phyloP scores from a whole-genome alignment of 2,888 invertebrate genomes.

The Chironomus riparius region DNA sequence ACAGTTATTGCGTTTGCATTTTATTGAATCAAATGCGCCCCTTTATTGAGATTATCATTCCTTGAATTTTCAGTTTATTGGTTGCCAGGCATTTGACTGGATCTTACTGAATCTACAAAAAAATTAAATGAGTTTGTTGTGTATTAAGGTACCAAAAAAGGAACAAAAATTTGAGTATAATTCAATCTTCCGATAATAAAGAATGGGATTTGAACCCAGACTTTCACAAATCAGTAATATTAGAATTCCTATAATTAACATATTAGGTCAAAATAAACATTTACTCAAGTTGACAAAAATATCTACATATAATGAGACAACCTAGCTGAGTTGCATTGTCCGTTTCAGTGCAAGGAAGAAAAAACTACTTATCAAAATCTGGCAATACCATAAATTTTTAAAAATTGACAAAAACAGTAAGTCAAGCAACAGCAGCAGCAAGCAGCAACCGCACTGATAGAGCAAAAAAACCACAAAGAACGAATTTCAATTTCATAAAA shows the following conservation, averaged over 20 bases:
- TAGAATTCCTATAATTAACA: no score
- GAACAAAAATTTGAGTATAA: no score
- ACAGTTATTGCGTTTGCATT: constrained; percentile 17
- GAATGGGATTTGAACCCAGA: no score
- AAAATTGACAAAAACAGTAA: not conserved
- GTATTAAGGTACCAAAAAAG: no score
- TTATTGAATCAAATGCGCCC: constrained; percentile 26
- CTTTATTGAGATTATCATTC: not conserved
- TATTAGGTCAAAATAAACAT: no score
- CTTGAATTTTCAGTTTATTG: not conserved
- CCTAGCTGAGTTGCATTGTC: no score
- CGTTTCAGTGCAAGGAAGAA: no score
- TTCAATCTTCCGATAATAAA: no score
- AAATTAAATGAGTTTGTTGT: no score
- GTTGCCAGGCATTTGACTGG: not conserved
- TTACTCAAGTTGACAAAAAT: no score
- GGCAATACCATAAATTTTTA: not conserved
- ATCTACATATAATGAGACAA: no score
- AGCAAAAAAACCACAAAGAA: constrained; percentile 14
- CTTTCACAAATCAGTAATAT: no score
- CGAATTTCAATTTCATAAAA: constrained; percentile 12
- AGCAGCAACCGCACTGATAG: not conserved
- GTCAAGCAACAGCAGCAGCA: not conserved
- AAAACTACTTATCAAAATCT: not conserved
- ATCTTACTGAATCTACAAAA: not conserved